A percentile compares a stretch with the other conserved stretches of the same genome.
These are phyloP conservation scores for Callosobruchus maculatus DNA, from an alignment of 2,888 invertebrate genomes.

Conservation along the genomic window DNA sequence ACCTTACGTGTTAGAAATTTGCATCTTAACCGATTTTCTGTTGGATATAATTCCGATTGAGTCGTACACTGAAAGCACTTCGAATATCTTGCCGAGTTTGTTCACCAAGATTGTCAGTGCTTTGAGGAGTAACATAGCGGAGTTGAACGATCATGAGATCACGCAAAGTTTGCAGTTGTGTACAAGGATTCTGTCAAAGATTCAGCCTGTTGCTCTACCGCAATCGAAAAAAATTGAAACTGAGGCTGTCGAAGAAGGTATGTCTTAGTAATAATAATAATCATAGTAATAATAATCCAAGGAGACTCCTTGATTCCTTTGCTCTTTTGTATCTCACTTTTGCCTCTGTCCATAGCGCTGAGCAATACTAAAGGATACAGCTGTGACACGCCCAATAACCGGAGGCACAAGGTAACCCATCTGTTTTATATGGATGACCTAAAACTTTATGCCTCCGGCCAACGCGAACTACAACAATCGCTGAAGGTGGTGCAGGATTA, in stretches of 20 bases:
- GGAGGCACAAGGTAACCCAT: too few relatives aligned
- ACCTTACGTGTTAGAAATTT: conserved; percentile 66
- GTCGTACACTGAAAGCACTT: conserved; percentile 72
- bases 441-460: too few relatives aligned
- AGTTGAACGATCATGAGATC: conserved; percentile 60
- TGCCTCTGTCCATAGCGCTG: too few relatives aligned
- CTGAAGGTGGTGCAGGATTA: too few relatives aligned
- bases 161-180: conserved; percentile 64
- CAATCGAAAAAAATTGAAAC: conserved; percentile 11
- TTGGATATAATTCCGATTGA: conserved; percentile 73
- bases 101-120: conserved; percentile 64
- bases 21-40: conserved; percentile 69
- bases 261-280: too few relatives aligned
- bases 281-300: too few relatives aligned
- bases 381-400: too few relatives aligned
- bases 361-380: too few relatives aligned
- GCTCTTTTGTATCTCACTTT: too few relatives aligned
- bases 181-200: conserved; percentile 69
- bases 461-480: too few relatives aligned
- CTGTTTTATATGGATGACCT: too few relatives aligned
- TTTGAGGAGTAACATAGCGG: conserved; percentile 56
- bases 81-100: conserved; percentile 73
- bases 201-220: conserved; percentile 61
- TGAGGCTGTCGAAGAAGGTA: conserved; percentile 9
- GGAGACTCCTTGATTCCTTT: too few relatives aligned